Evolutionary conservation across 92 coral and sea anemone genomes (phyloP).

Genomic region (Galaxea fascicularis): DNA sequence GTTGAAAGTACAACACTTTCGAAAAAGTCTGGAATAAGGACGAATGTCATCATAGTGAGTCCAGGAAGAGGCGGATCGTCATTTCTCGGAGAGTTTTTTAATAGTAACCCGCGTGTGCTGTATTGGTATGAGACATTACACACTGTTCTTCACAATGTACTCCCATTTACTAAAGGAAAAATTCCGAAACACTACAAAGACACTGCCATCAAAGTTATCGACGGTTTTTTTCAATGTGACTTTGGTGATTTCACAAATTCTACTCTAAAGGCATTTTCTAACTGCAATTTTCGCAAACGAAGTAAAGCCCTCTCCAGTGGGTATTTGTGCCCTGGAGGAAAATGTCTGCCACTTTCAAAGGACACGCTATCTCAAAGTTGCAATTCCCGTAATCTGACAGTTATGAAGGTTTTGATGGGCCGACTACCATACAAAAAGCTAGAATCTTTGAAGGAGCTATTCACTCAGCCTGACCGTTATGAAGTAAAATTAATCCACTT

Average conservation of each 20-base stretch:
- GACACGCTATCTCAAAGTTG: background rate
- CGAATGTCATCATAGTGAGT: conserved; percentile 54
- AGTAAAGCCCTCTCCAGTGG: background rate
- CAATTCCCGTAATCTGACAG: conserved; percentile 5
- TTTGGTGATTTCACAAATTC: conserved; percentile 11
- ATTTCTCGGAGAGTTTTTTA: conserved; percentile 60
- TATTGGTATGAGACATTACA: too few relatives aligned
- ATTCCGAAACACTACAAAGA: conserved; percentile 13
- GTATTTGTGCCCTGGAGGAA: background rate
- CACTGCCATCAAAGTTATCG: background rate
- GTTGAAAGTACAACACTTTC: background rate
- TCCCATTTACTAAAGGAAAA: too few relatives aligned
- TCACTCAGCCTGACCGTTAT: background rate
- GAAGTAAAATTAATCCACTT: conserved; percentile 47
- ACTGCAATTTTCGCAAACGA: background rate
- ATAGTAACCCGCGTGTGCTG: background rate
- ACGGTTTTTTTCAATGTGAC: conserved; percentile 41
- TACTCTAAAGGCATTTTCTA: background rate
- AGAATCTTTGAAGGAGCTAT: background rate
- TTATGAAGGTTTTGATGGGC: background rate
- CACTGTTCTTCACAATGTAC: too few relatives aligned
- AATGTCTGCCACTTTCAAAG: background rate
- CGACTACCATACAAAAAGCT: background rate
- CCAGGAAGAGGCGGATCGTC: conserved; percentile 68
- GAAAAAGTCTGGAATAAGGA: background rate